Base-by-base conservation (phyloP, 2,888 invertebrate genomes). In the Bimastos eiseni region DNA sequence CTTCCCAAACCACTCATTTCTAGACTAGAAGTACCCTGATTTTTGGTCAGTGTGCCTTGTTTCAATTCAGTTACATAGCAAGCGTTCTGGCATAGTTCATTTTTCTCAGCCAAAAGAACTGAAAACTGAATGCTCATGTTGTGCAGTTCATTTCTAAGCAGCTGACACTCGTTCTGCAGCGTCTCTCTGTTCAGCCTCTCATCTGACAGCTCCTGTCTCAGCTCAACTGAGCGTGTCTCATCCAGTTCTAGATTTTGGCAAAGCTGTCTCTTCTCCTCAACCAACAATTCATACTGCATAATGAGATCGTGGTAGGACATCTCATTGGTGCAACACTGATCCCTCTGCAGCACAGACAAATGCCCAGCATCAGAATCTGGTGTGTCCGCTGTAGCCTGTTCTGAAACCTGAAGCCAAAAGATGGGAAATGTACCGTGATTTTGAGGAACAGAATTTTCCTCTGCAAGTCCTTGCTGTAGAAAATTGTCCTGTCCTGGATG, bases 241-340 rank as follows among this genome's bases (percentile, higher is more conserved):
- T 91, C 90, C 44, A 89, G 41, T 36, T 91, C 90, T 24, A 92
- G 88, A 41, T 91, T 34, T 41, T 86, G 86, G 49, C 91, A 91
- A 33, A 91, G 41, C 37, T 89, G 44, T 83, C 49, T 89, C 88
- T 91, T 91, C 88, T 91, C 91, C 84, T 91, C 90, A 37, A 84
- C 34, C 30, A 91, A 49, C 13, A 91, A 90, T 88, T 91, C 91
- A 89, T 90, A 90, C 90, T 90, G 91, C 21, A 91, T 38, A 17
- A 83, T 24, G 15, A 91, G 70, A 33, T 91, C 91, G n/a, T 44
- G 84, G 41, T 83, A 49, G 84, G 86, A 49, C 37, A 91, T 34
- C 21, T 86, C 36, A 86, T 19, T 34, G 21, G 8, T 36, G n/a
- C 36, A n/a, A n/a, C n/a, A 24, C 13, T 34, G 86, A 70, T 70